Conservation (phyloP, 23 tunicate species). For the Phallusia fumigata region DNA sequence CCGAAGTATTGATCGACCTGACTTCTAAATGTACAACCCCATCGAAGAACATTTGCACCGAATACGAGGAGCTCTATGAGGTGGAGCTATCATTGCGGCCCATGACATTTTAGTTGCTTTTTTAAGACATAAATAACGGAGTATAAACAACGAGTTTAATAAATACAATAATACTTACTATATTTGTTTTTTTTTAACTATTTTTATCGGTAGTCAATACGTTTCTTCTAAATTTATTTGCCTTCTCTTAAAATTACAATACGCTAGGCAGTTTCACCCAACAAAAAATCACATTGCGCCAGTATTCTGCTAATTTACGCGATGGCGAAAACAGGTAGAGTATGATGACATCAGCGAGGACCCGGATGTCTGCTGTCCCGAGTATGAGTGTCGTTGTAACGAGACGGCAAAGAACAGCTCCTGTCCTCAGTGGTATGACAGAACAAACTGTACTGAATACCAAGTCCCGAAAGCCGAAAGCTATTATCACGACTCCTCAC, state of each 20-base stretch:
- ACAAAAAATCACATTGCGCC: too few relatives aligned
- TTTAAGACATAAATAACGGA: too few relatives aligned
- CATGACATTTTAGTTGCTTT: too few relatives aligned
- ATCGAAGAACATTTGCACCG: slow-evolving; percentile 5
- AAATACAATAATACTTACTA: too few relatives aligned
- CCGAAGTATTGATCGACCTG: not conserved
- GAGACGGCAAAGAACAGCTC: not conserved
- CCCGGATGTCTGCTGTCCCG: slow-evolving; percentile 17
- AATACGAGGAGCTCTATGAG: slow-evolving; percentile 18
- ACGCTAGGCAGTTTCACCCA: too few relatives aligned
- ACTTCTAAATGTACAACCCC: not conserved
- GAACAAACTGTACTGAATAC: slow-evolving; percentile 9
- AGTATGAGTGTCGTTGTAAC: slow-evolving; percentile 18
- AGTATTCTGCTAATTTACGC: too few relatives aligned
- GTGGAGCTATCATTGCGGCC: too few relatives aligned
- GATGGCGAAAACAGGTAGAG: slow-evolving; percentile 1
- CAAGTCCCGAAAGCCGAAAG: not conserved
- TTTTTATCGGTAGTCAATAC: too few relatives aligned
- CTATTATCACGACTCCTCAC: slow-evolving; percentile 13
- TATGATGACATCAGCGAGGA: not conserved
- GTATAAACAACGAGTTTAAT: too few relatives aligned
- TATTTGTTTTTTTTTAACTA: too few relatives aligned
- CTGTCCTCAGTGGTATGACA: slow-evolving; percentile 17
- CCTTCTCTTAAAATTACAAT: too few relatives aligned
- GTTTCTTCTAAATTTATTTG: too few relatives aligned